Percentiles rank a stretch among this genome's conserved stretches.
These are phyloP conservation scores for Iguana delicatissima DNA, from an alignment of 2,797 vertebrate genomes.

Conservation along the genomic window DNA sequence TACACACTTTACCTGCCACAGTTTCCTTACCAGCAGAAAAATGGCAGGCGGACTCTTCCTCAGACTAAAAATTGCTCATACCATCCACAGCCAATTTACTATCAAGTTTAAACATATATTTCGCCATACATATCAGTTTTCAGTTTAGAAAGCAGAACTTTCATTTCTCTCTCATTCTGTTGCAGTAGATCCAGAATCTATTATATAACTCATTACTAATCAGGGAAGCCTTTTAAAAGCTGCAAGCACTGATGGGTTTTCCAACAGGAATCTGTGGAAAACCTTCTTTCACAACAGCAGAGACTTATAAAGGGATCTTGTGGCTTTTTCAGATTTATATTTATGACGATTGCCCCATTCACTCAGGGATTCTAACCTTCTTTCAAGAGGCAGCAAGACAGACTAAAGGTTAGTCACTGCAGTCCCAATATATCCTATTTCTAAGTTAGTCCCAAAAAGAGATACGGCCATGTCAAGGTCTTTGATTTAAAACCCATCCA, in stretches of 20 bases:
- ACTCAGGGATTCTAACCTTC: background rate
- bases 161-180: constrained; percentile 5
- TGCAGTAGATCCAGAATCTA: background rate
- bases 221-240: background rate
- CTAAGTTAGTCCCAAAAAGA: background rate
- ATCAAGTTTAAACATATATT: background rate
- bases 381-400: background rate
- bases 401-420: background rate
- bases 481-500: constrained; percentile 4
- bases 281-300: background rate
- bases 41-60: background rate
- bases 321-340: background rate
- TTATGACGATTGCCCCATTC: background rate
- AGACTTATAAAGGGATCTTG: background rate
- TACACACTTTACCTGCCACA: background rate
- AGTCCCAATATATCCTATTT: background rate
- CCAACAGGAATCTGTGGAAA: background rate
- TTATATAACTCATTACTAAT: background rate
- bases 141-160: background rate
- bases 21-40: background rate
- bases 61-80: background rate
- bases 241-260: background rate
- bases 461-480: background rate
- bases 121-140: background rate
- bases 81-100: too few relatives aligned